Evolutionary conservation across 2,797 vertebrate species (phyloP).

Genomic region (Lepidocolaptes lacrymiger): DNA sequence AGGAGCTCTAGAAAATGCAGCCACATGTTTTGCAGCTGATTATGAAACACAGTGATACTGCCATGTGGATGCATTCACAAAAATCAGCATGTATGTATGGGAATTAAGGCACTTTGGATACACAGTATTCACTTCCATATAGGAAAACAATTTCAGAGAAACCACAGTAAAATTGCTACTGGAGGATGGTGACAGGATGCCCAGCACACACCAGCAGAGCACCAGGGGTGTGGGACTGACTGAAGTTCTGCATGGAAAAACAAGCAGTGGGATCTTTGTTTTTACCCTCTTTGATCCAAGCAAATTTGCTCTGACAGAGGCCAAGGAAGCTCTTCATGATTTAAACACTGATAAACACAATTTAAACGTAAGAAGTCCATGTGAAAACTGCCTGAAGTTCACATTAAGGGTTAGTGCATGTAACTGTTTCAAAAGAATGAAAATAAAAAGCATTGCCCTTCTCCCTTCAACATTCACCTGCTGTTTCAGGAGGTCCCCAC

Average conservation of each 20-base stretch:
- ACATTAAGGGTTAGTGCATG: not conserved
- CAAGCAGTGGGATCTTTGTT: not conserved
- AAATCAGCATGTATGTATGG: not conserved
- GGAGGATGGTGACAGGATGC: not conserved
- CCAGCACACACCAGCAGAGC: not conserved
- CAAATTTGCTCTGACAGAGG: not conserved
- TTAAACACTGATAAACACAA: not conserved
- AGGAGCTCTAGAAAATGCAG: not conserved
- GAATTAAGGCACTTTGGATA: conserved; percentile 64
- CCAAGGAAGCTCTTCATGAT: not conserved
- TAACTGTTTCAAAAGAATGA: not conserved
- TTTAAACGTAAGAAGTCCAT: not conserved
- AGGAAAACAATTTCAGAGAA: conserved; percentile 12
- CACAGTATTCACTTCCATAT: not conserved
- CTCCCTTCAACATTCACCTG: not conserved
- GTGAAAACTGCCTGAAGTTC: not conserved
- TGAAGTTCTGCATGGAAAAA: not conserved
- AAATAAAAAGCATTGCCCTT: not conserved
- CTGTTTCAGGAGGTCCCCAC: not conserved
- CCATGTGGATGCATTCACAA: not conserved
- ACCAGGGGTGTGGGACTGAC: not conserved
- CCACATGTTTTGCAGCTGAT: not conserved
- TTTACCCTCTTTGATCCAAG: not conserved
- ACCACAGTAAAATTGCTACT: not conserved
- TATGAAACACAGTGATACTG: not conserved